Conservation (phyloP, 2,113 vertebrate genomes). For the Corythornis madagascariensis region DNA sequence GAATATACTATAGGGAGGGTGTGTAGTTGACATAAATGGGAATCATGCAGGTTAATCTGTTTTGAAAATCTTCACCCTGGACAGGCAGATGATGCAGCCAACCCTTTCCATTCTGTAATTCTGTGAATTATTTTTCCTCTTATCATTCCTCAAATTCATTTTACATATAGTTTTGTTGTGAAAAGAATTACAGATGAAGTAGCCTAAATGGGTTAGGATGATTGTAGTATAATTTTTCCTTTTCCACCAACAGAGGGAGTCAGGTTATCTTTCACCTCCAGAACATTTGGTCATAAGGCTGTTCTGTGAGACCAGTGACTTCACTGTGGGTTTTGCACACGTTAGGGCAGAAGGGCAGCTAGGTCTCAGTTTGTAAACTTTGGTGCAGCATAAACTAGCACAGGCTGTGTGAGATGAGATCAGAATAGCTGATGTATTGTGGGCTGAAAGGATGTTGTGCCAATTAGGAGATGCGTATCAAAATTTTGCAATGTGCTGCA, state of each 20-base stretch:
- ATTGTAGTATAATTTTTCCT: not conserved
- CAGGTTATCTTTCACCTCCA: not conserved
- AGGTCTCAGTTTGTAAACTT: not conserved
- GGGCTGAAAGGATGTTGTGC: not conserved
- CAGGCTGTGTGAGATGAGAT: not conserved
- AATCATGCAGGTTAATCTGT: not conserved
- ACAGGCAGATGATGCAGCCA: not conserved
- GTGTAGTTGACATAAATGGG: not conserved
- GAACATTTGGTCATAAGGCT: not conserved
- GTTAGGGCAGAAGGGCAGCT: not conserved
- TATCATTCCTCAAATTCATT: not conserved
- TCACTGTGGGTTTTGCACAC: not conserved
- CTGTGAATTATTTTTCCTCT: not conserved
- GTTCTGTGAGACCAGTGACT: not conserved
- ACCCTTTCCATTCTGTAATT: too few species aligned
- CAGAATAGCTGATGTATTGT: not conserved
- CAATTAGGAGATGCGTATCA: not conserved
- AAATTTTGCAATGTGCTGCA: not conserved
- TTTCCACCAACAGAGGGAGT: conserved; percentile 61
- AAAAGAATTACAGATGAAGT: not conserved
- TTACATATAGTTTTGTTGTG: not conserved
- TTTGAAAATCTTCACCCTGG: not conserved
- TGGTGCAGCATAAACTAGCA: not conserved
- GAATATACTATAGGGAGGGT: not conserved
- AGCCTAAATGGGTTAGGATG: not conserved